Base-by-base conservation (phyloP, 1,140 invertebrate species). In the Leptinotarsa texana region DNA sequence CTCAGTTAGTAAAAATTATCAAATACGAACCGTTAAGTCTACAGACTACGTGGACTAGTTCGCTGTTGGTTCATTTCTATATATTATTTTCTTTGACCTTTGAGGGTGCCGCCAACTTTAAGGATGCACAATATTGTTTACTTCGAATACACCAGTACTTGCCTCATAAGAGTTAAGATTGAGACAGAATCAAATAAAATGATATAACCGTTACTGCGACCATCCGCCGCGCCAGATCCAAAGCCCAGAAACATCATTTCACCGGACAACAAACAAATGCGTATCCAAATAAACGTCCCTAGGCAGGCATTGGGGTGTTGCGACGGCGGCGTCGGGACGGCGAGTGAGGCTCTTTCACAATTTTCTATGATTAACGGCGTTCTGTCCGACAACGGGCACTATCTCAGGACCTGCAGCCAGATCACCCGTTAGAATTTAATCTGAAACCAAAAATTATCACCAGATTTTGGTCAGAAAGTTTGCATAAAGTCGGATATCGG, bases 211-310 rank as follows among this genome's bases (percentile, higher is more conserved):
- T 18, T 62, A 13, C n/a, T n/a, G 61, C 15, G 61, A 62, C 17
- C 4, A 6, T 65, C 63, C 63, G 11, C 17, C 63, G 13, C 15
- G 15, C 21, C 22, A 15, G 22, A 22, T 18, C 63, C 63, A 65
- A 65, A 22, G 17, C 21, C 63, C 65, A 69, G 27, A 48, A 77
- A 74, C 73, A 77, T 74, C 68, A 72, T 72, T 69, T 72, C 27
- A 73, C 75, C 72, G 75, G 75, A 73, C 75, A 74, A 73, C 75
- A 78, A 78, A 76, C 77, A 74, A 78, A 78, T 76, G 77, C 77
- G 75, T 78, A 78, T 76, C 77, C 74, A 76, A 78, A 78, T 74
- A 78, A 78, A 76, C 67, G 77, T 70, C 75, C 72, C 62, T 62
- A 71, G 57, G 62, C 74, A 73, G 57, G 62, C 74, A 70, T 57